phyloP scores from a whole-genome alignment of 35 echinoderm and acorn worm genomes.

The Apostichopus japonicus region DNA sequence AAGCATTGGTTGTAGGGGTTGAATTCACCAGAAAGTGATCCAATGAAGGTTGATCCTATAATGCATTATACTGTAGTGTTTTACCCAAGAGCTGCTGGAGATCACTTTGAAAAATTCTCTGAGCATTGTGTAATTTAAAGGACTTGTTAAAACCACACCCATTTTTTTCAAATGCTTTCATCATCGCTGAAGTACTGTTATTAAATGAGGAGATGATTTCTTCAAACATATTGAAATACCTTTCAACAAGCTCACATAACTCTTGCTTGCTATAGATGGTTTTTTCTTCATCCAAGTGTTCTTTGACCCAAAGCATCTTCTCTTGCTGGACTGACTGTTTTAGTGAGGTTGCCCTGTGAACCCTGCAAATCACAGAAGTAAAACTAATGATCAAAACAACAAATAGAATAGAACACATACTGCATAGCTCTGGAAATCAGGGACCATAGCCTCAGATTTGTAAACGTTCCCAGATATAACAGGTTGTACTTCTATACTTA shows the following conservation, averaged over 20 bases:
- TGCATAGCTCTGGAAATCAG: background rate
- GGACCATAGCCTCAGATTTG: background rate
- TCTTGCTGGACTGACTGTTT: slow-evolving; percentile 35
- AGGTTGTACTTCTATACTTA: too few species aligned
- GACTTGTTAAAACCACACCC: background rate
- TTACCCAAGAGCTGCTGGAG: too few species aligned
- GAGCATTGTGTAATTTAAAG: background rate
- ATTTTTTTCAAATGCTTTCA: background rate
- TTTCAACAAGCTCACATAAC: slow-evolving; percentile 40
- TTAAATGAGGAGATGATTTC: too few species aligned
- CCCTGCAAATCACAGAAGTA: background rate
- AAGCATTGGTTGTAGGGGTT: background rate
- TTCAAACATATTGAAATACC: background rate
- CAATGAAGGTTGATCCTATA: too few species aligned
- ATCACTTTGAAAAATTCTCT: too few species aligned
- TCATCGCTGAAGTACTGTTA: background rate
- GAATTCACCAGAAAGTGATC: background rate
- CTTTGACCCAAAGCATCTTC: slow-evolving; percentile 41
- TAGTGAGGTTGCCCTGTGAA: slow-evolving; percentile 20
- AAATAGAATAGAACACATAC: background rate
- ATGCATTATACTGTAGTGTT: too few species aligned
- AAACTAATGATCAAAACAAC: too few species aligned
- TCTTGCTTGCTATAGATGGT: slow-evolving; percentile 29
- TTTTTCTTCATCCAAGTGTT: slow-evolving; percentile 38
- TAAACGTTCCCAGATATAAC: background rate